A percentile compares a stretch with the other conserved stretches of the same genome.
Evolutionary conservation across 2,113 vertebrate genomes (phyloP).

Genomic region (Melanotaenia duboulayi): DNA sequence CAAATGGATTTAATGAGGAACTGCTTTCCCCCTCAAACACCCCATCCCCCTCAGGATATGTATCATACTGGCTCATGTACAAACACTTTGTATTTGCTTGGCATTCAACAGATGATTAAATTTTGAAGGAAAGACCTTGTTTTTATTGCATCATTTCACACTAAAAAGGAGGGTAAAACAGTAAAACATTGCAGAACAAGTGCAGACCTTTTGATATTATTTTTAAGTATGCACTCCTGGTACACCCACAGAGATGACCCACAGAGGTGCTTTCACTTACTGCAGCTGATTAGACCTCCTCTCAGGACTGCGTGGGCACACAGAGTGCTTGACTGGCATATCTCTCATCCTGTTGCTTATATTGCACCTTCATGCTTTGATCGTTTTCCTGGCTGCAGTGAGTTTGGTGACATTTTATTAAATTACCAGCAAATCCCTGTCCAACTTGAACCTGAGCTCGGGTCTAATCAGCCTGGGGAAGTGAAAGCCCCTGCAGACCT

Average conservation of each 20-base stretch:
- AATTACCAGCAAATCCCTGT: constrained; percentile 13
- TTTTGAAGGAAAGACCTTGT: background rate
- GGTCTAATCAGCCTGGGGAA: constrained; percentile 23
- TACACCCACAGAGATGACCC: constrained; percentile 15
- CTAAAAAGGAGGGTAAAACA: background rate
- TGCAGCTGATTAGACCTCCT: constrained; percentile 16
- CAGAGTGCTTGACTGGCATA: background rate
- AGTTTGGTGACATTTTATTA: constrained; percentile 36
- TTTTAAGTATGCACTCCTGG: constrained; percentile 19
- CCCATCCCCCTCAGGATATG: background rate
- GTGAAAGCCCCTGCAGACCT: constrained; percentile 2
- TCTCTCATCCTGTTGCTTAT: background rate
- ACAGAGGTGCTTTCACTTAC: background rate
- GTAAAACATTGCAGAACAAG: background rate
- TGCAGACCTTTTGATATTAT: constrained; percentile 6
- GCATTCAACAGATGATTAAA: constrained; percentile 1
- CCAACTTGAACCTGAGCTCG: constrained; percentile 5
- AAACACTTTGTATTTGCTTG: background rate
- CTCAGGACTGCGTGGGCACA: constrained; percentile 25
- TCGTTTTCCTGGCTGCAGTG: background rate
- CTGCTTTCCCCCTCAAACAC: background rate
- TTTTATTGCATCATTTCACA: constrained; percentile 2
- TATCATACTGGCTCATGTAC: background rate
- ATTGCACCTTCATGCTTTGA: constrained; percentile 2
- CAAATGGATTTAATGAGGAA: background rate